These are phyloP conservation scores for Psix sp. DNA, from an alignment of 1,140 invertebrate species.

Conservation along the genomic window DNA sequence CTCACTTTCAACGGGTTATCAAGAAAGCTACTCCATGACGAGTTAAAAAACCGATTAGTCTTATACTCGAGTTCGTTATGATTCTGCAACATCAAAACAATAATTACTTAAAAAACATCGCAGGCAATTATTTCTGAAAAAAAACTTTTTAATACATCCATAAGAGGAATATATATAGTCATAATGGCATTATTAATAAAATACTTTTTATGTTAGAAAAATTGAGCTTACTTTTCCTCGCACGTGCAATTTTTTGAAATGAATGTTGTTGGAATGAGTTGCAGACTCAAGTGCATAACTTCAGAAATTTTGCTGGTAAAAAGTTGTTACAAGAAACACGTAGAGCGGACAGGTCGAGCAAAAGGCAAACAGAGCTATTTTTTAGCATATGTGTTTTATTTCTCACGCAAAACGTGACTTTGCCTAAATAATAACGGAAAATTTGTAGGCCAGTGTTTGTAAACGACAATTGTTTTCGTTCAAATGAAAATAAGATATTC, in stretches of 20 bases:
- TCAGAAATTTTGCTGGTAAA: not conserved
- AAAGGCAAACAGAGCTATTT: constrained; percentile 1
- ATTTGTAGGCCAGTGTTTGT: not conserved
- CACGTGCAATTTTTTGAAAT: no score
- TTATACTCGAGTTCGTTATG: constrained; percentile 11
- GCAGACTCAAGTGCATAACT: not conserved
- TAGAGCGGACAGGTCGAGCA: not conserved
- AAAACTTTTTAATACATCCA: no score
- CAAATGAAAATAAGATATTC: constrained; percentile 7
- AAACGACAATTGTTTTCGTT: not conserved
- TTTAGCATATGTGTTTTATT: constrained; percentile 17
- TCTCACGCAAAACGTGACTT: constrained; percentile 28
- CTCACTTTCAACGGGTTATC: constrained; percentile 46
- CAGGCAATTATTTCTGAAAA: no score
- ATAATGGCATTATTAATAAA: no score
- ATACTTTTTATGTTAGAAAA: no score
- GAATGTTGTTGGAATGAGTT: no score
- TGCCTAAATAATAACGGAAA: constrained; percentile 7
- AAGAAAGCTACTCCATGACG: constrained; percentile 29
- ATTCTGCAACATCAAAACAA: no score
- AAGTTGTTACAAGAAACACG: not conserved
- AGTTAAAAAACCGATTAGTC: constrained; percentile 18
- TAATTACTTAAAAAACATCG: no score
- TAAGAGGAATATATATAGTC: no score
- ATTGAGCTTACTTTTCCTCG: no score